A percentile compares a stretch with the other conserved stretches of the same genome.
Conservation (phyloP, 2,797 vertebrate genomes). For the Leptodactylus fallax region DNA sequence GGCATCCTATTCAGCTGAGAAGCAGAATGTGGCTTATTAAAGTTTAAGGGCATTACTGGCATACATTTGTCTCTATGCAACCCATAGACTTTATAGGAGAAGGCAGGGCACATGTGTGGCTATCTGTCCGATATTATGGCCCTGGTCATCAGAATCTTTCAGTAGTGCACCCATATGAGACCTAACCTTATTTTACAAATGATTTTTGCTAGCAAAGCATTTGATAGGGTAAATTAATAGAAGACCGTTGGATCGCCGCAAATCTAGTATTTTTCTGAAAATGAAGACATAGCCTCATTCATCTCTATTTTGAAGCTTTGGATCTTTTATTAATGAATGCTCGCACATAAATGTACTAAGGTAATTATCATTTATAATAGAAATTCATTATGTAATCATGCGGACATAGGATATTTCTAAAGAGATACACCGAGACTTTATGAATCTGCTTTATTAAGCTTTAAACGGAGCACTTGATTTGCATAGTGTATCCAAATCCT, state of each 20-base stretch:
- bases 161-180: too few species aligned
- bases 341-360: constrained; percentile 23
- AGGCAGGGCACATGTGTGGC: too few species aligned
- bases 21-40: too few species aligned
- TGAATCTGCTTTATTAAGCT: constrained; percentile 45
- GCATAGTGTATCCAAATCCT: constrained; percentile 33
- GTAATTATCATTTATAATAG: constrained; percentile 51
- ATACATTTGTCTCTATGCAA: too few species aligned
- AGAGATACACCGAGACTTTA: constrained; percentile 34
- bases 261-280: neutral
- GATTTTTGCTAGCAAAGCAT: neutral
- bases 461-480: constrained; percentile 51
- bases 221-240: neutral
- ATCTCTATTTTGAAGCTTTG: neutral
- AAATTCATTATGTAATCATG: constrained; percentile 33
- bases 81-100: too few species aligned
- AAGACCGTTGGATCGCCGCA: neutral
- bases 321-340: constrained; percentile 30
- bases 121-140: too few species aligned
- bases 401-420: constrained; percentile 20
- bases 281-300: neutral
- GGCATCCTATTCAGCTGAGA: too few species aligned
- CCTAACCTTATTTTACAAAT: too few species aligned
- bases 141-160: too few species aligned
- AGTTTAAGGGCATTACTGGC: too few species aligned